A percentile compares a stretch with the other conserved stretches of the same genome.
Evolutionary conservation across 2,797 vertebrate species (phyloP).

Genomic region (Moxostoma hubbsi): DNA sequence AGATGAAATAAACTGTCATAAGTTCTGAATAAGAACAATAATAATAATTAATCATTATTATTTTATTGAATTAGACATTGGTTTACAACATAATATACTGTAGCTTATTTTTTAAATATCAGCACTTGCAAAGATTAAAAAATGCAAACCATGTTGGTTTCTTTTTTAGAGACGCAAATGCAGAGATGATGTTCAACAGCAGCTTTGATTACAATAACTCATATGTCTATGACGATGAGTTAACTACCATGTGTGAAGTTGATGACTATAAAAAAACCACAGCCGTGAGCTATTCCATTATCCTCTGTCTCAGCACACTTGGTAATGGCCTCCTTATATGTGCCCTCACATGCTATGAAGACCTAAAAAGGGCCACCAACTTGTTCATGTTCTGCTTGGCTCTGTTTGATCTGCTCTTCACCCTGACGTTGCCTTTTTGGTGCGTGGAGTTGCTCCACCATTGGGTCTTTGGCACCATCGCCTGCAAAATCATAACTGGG

Average conservation of each 20-base stretch:
- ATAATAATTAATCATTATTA: no score
- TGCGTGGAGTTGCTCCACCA: slow-evolving; percentile 54
- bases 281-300: slow-evolving; percentile 47
- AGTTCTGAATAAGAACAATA: background rate
- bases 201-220: background rate
- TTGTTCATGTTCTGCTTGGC: slow-evolving; percentile 73
- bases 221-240: accelerated
- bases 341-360: slow-evolving; percentile 59
- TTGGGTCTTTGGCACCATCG: slow-evolving; percentile 71
- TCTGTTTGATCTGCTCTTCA: slow-evolving; percentile 73
- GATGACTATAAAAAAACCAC: background rate
- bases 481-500: slow-evolving; percentile 67
- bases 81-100: background rate
- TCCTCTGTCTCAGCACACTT: slow-evolving; percentile 68
- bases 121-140: background rate
- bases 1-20: no score
- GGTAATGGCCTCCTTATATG: slow-evolving; percentile 69
- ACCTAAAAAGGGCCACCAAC: slow-evolving; percentile 69
- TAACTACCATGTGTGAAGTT: background rate
- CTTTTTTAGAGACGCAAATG: background rate
- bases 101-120: background rate
- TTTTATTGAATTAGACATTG: no score
- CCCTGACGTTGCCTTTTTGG: slow-evolving; percentile 73
- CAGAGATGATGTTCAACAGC: background rate
- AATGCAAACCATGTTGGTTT: background rate